Conservation (phyloP, 2,113 vertebrate species). For the Toxotes jaculatrix region DNA sequence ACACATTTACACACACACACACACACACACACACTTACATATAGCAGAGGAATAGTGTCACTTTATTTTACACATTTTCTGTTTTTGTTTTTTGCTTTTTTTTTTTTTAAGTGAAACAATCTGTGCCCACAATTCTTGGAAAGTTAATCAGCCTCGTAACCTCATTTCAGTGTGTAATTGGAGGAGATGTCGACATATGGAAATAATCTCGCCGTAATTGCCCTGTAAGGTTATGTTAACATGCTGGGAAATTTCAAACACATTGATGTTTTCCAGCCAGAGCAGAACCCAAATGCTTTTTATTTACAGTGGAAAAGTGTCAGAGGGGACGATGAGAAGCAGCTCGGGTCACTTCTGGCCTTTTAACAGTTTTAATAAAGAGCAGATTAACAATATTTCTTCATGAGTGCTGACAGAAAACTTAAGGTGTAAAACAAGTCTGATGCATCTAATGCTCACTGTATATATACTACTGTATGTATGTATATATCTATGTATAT, state of each 20-base stretch:
- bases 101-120: conserved; percentile 46
- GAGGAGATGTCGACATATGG: conserved; percentile 74
- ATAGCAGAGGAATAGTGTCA: too few species aligned
- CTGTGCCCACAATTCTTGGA: conserved; percentile 43
- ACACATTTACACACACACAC: not conserved
- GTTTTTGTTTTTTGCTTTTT: too few species aligned
- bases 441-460: not conserved
- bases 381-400: conserved; percentile 26
- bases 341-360: conserved; percentile 11
- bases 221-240: conserved; percentile 73
- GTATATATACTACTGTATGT: too few species aligned
- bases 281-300: conserved; percentile 21
- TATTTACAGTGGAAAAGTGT: conserved; percentile 67
- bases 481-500: not conserved
- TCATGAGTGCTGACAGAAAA: not conserved
- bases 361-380: conserved; percentile 16
- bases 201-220: conserved; percentile 77
- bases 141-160: conserved; percentile 59
- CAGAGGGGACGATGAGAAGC: conserved; percentile 25
- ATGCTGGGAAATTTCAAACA: conserved; percentile 78
- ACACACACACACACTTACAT: too few species aligned
- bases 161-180: conserved; percentile 48
- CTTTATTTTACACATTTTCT: too few species aligned
- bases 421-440: not conserved
- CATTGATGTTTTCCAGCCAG: conserved; percentile 72